Conservation (phyloP, 64 coral and sea anemone species). For the Orbicella faveolata region DNA sequence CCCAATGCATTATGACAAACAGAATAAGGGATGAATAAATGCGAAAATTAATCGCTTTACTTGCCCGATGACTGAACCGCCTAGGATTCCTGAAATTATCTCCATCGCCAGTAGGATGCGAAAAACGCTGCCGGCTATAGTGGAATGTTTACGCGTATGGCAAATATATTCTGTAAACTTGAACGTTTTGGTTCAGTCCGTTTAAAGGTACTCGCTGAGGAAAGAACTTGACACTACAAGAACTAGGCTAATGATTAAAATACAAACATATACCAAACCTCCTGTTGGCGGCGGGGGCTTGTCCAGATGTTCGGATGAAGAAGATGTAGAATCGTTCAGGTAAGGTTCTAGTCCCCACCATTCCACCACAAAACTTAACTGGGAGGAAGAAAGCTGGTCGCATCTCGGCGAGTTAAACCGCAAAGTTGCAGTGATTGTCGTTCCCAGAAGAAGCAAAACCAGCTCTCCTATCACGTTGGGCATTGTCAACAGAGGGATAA, state of each 20-base stretch:
- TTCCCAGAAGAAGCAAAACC: neutral
- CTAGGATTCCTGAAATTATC: no score
- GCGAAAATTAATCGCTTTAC: no score
- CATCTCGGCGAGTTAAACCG: neutral
- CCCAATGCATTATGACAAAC: no score
- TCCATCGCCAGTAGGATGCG: no score
- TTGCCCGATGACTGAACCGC: no score
- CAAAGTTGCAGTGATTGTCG: neutral
- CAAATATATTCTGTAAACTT: no score
- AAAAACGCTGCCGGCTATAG: no score
- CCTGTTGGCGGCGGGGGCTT: neutral
- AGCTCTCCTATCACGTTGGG: neutral
- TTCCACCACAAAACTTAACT: conserved; percentile 1
- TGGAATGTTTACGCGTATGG: no score
- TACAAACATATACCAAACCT: neutral
- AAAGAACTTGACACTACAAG: no score
- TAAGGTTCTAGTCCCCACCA: conserved; percentile 2
- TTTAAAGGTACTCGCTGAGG: no score
- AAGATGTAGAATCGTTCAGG: neutral
- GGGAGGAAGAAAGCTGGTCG: neutral
- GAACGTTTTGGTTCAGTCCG: no score
- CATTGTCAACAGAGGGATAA: neutral
- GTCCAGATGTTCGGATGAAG: neutral
- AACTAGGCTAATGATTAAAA: neutral
- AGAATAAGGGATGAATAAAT: no score